These are phyloP conservation scores for Arrhopalites spinosus DNA, from an alignment of 2,888 invertebrate genomes.

Conservation along the genomic window DNA sequence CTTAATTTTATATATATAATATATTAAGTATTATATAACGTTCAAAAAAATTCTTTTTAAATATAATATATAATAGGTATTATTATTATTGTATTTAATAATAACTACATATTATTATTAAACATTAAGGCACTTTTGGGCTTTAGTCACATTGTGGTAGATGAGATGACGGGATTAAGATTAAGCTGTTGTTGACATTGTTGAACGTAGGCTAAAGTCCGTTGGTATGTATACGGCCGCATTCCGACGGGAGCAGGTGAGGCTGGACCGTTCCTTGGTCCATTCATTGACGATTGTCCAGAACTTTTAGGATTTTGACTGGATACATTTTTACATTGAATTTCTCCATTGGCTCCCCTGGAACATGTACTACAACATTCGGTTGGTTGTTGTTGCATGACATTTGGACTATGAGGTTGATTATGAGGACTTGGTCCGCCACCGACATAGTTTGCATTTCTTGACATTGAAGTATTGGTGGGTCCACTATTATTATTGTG, in stretches of 20 bases:
- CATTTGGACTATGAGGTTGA: constrained; percentile 13
- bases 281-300: constrained; percentile 25
- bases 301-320: constrained; percentile 27
- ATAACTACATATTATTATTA: not conserved
- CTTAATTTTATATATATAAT: too few relatives aligned
- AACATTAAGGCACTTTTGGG: constrained; percentile 18
- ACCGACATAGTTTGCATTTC: constrained; percentile 7
- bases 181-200: constrained; percentile 66
- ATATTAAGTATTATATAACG: constrained; percentile 1
- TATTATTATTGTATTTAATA: not conserved
- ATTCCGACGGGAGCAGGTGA: constrained; percentile 62
- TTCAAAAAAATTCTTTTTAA: constrained; percentile 3
- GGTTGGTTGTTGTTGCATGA: constrained; percentile 33
- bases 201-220: constrained; percentile 88
- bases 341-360: constrained; percentile 11
- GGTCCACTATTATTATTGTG: constrained; percentile 56
- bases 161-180: constrained; percentile 20
- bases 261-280: constrained; percentile 1
- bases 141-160: constrained; percentile 31
- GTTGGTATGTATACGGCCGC: constrained; percentile 74
- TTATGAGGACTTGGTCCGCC: constrained; percentile 10
- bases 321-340: constrained; percentile 21
- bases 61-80: not conserved
- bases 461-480: constrained; percentile 13
- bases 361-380: constrained; percentile 33